These are phyloP conservation scores for Ridgeia piscesae DNA, from an alignment of 1,140 invertebrate species.

Conservation along the genomic window DNA sequence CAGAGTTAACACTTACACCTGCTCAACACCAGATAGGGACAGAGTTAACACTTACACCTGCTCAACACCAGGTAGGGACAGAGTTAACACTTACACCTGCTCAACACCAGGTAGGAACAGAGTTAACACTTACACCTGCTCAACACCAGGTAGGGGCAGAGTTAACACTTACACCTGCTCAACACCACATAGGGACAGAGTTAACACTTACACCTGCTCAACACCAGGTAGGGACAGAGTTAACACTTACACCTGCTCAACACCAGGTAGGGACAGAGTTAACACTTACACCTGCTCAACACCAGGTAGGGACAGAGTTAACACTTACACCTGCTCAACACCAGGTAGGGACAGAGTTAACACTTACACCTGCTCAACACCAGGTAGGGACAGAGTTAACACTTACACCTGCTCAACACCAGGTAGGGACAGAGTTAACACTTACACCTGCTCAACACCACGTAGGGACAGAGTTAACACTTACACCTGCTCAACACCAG, in stretches of 20 bases:
- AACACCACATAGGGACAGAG: too few species aligned
- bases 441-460: background rate
- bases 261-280: background rate
- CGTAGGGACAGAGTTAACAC: background rate
- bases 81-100: background rate
- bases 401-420: background rate
- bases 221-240: background rate
- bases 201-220: background rate
- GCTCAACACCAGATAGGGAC: conserved; percentile 51
- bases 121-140: background rate
- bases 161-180: background rate
- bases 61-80: background rate
- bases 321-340: background rate
- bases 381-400: background rate
- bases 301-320: background rate
- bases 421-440: background rate
- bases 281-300: background rate
- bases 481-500: too few species aligned
- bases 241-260: background rate
- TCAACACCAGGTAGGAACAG: background rate
- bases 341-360: background rate
- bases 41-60: background rate
- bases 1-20: too few species aligned
- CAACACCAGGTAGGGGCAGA: background rate
- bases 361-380: background rate